phyloP scores from a whole-genome alignment of 2,888 invertebrate species.

The Xestia c-nigrum region DNA sequence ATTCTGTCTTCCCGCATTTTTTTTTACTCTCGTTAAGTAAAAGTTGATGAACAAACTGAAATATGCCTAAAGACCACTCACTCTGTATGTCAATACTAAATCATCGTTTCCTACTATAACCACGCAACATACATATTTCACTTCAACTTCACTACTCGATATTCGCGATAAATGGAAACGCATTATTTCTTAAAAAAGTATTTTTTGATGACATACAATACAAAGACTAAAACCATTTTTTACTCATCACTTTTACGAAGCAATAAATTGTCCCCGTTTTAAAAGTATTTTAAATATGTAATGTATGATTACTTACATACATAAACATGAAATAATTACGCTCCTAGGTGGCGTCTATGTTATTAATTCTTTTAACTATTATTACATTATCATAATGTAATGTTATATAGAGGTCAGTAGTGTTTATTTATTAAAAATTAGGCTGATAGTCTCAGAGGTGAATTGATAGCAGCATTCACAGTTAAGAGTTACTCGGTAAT shows the following conservation, averaged over 20 bases:
- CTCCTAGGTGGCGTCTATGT: slow-evolving; percentile 30
- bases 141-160: not conserved
- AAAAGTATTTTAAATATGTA: slow-evolving; percentile 25
- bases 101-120: slow-evolving; percentile 9
- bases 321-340: slow-evolving; percentile 45
- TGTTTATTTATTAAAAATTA: slow-evolving; percentile 35
- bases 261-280: slow-evolving; percentile 38
- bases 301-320: slow-evolving; percentile 29
- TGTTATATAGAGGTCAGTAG: slow-evolving; percentile 14
- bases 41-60: slow-evolving; percentile 11
- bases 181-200: slow-evolving; percentile 1
- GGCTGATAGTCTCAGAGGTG: not conserved
- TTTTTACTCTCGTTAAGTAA: not conserved
- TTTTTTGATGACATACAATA: slow-evolving; percentile 13
- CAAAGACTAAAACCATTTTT: slow-evolving; percentile 19
- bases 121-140: slow-evolving; percentile 8
- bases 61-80: slow-evolving; percentile 16
- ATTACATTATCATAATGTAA: slow-evolving; percentile 41
- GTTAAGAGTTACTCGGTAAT: not conserved
- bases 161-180: slow-evolving; percentile 1
- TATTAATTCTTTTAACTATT: slow-evolving; percentile 42
- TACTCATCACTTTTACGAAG: not conserved
- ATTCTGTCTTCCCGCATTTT: not conserved
- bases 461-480: not conserved
- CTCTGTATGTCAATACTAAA: slow-evolving; percentile 5